Conservation (phyloP, 2,888 invertebrate species). For the Drosophila yooni region DNA sequence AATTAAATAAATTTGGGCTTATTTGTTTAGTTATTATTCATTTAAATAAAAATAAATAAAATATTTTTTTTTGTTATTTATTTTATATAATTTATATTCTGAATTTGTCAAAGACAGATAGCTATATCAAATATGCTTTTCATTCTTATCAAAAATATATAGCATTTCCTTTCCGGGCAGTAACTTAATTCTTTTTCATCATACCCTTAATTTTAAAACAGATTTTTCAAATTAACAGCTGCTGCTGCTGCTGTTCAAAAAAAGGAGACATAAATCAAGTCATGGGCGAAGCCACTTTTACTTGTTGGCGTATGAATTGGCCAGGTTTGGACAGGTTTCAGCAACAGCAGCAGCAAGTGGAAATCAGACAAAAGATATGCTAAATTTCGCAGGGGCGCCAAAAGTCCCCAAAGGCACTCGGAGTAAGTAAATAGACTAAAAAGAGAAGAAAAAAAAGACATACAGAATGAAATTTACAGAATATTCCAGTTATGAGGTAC, state of each 20-base stretch:
- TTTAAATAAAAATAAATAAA: too few species aligned
- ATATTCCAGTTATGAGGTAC: neutral
- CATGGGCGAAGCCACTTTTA: conserved; percentile 41
- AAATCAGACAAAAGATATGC: conserved; percentile 13
- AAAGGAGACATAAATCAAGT: conserved; percentile 7
- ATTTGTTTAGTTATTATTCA: too few species aligned
- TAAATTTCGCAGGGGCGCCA: conserved; percentile 14
- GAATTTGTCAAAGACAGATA: too few species aligned
- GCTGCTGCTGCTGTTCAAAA: neutral
- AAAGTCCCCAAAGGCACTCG: neutral
- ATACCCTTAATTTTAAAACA: neutral
- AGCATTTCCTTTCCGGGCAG: neutral
- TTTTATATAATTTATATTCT: too few species aligned
- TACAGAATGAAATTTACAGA: neutral
- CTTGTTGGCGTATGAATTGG: conserved; percentile 34
- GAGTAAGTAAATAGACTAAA: neutral
- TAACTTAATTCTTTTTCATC: neutral
- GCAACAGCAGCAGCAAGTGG: conserved; percentile 16
- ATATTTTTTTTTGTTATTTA: too few species aligned
- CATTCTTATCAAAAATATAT: neutral
- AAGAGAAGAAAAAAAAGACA: neutral
- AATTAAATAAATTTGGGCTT: too few species aligned
- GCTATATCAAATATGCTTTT: too few species aligned
- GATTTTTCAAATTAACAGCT: neutral
- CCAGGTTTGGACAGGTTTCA: conserved; percentile 40